phyloP scores from a whole-genome alignment of 2,888 invertebrate genomes.

The Himalopsyche tibetana region DNA sequence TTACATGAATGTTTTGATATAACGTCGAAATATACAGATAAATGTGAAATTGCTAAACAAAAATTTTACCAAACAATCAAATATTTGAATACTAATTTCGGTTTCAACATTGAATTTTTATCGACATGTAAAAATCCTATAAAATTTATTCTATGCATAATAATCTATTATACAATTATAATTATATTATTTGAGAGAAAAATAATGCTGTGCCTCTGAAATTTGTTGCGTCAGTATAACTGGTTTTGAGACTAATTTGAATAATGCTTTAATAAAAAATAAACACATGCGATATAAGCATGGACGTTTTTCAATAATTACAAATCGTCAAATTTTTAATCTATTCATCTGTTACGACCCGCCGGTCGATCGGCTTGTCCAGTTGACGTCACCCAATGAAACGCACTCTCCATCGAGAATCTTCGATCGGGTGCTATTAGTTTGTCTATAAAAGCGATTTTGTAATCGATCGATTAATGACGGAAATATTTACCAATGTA shows the following conservation, averaged over 20 bases:
- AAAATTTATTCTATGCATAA: constrained; percentile 1
- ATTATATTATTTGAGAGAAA: background rate
- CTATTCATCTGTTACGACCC: constrained; percentile 24
- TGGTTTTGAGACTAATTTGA: constrained; percentile 38
- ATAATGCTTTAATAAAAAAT: constrained; percentile 36
- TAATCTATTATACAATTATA: background rate
- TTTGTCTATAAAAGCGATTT: background rate
- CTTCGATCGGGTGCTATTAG: constrained; percentile 7
- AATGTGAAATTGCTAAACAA: too few species aligned
- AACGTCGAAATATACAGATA: too few species aligned
- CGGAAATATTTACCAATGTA: constrained; percentile 13
- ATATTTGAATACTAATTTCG: too few species aligned
- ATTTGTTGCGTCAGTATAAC: constrained; percentile 15
- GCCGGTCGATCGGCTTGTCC: constrained; percentile 9
- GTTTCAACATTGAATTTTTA: too few species aligned
- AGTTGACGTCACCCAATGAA: constrained; percentile 24
- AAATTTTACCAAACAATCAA: too few species aligned
- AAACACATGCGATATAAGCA: background rate
- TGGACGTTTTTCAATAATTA: constrained; percentile 30
- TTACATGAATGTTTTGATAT: too few species aligned
- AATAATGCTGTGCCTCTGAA: background rate
- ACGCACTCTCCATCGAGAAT: constrained; percentile 33
- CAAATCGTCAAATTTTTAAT: constrained; percentile 40
- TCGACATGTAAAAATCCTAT: too few species aligned
- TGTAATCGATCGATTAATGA: constrained; percentile 12